Conservation (phyloP, 1,140 invertebrate species). For the Brachionus koreanus region DNA sequence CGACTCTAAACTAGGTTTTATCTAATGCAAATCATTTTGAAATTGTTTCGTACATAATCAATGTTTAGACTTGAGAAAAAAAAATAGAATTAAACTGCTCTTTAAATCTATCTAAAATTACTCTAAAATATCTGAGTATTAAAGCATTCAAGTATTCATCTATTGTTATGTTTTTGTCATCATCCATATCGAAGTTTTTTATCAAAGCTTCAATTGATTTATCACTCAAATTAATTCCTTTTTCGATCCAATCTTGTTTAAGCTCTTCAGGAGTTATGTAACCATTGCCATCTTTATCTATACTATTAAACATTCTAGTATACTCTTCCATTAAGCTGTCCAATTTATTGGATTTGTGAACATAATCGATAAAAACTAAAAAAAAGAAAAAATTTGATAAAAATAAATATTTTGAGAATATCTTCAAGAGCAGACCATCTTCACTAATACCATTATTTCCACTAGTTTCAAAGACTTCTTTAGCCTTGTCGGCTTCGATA, state of each 20-base stretch:
- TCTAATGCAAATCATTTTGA: no score
- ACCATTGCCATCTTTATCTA: conserved; percentile 23
- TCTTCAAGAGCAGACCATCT: not conserved
- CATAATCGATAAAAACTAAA: conserved; percentile 16
- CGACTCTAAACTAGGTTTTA: no score
- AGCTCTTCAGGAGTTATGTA: not conserved
- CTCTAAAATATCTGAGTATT: not conserved
- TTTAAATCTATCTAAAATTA: not conserved
- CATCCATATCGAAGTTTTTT: not conserved
- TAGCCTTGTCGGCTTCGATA: not conserved
- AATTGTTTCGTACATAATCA: no score
- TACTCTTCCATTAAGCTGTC: not conserved
- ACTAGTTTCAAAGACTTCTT: not conserved
- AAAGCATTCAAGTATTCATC: conserved; percentile 22
- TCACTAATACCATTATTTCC: conserved; percentile 8
- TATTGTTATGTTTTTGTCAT: not conserved
- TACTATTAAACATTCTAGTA: conserved; percentile 8
- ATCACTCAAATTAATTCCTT: not conserved
- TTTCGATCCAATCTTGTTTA: not conserved
- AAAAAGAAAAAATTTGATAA: not conserved
- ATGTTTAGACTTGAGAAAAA: not conserved
- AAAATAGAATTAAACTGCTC: not conserved
- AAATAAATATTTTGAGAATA: not conserved
- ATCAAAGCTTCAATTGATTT: not conserved
- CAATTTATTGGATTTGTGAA: not conserved